Conservation (phyloP, 2,113 vertebrate species). For the Hippoglossus stenolepis region DNA sequence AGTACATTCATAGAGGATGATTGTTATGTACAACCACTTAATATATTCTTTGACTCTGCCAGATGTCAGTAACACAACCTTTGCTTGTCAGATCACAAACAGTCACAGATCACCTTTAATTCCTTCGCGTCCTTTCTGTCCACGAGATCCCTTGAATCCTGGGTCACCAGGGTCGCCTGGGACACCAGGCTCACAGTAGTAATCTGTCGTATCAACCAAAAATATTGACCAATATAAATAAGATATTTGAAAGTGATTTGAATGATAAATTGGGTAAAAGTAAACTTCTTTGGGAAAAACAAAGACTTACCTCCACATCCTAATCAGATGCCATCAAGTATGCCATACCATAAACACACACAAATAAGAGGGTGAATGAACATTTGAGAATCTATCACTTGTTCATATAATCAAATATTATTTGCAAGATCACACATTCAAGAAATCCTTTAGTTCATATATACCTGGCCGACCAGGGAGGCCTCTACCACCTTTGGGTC, state of each 20-base stretch:
- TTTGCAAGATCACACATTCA: not conserved
- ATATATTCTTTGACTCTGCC: not conserved
- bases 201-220: conserved; percentile 47
- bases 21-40: not conserved
- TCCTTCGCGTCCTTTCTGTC: conserved; percentile 56
- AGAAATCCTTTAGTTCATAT: not conserved
- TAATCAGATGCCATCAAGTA: conserved; percentile 20
- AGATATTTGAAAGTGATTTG: not conserved
- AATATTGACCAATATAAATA: not conserved
- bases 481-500: conserved; percentile 59
- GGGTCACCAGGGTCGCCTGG: conserved; percentile 53
- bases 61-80: not conserved
- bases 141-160: conserved; percentile 44
- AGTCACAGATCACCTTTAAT: conserved; percentile 60
- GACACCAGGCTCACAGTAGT: conserved; percentile 59
- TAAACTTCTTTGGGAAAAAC: not conserved
- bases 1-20: not conserved
- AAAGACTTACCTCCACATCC: conserved; percentile 67
- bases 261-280: not conserved
- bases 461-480: conserved; percentile 63
- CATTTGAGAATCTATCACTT: not conserved
- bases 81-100: not conserved
- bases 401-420: not conserved
- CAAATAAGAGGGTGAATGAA: conserved; percentile 23
- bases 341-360: conserved; percentile 8